These are phyloP conservation scores for Rhinopomastus cyanomelas DNA, from an alignment of 2,113 vertebrate species.

Conservation along the genomic window DNA sequence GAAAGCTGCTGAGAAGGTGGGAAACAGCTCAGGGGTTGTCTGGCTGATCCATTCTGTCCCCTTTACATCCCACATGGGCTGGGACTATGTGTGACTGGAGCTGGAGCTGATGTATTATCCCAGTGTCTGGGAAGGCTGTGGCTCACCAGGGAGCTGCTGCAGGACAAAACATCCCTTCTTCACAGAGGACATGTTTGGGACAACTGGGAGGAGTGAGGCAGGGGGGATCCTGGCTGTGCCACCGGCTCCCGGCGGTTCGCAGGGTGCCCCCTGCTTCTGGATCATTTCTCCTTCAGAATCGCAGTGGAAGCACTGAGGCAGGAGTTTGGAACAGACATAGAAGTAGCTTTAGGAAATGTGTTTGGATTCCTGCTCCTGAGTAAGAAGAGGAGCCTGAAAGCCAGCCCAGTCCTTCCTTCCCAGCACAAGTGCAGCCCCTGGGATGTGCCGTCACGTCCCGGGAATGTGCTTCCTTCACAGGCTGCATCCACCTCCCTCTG, in stretches of 20 bases:
- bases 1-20: not conserved
- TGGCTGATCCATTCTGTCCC: fast-evolving
- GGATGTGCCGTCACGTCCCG: not conserved
- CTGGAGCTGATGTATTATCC: not conserved
- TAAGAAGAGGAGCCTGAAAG: not conserved
- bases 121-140: not conserved
- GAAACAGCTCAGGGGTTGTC: not conserved
- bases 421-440: not conserved
- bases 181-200: not conserved
- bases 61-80: fast-evolving
- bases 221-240: not conserved
- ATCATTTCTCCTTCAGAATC: not conserved
- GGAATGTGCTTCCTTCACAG: conserved; percentile 33
- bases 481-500: not conserved
- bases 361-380: not conserved
- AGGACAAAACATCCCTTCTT: not conserved
- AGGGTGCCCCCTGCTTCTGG: not conserved
- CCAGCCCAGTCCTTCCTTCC: conserved; percentile 29
- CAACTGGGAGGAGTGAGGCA: not conserved
- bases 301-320: not conserved
- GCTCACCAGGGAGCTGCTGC: not conserved
- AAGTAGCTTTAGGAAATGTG: not conserved
- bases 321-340: not conserved
- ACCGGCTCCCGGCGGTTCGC: not conserved
- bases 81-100: fast-evolving